Base-by-base conservation (phyloP, 2,797 vertebrate species). In the Argentina silus region DNA sequence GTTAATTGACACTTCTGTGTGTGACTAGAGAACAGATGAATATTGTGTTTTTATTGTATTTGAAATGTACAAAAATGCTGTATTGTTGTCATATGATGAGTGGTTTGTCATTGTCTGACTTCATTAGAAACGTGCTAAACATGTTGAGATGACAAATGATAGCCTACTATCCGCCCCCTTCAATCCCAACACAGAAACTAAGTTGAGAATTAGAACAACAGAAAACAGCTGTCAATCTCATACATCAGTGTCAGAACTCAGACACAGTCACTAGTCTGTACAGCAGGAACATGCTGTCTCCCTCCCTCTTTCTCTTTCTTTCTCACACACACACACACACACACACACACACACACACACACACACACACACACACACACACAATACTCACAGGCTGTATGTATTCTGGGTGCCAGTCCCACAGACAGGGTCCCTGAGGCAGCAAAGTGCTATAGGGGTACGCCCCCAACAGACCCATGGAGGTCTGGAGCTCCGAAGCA, bases 351-450 rank as follows among this genome's bases (percentile, higher is more conserved):
- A 0, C 53, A n/a, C n/a, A 51, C 21, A 0, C 55, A 7, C 55
- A 7, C 55, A 7, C 21, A 0, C 55, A 7, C 55, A 7, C 55
- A 7, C 15, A 42, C 44, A 21, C 23, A 74, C 27, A 0, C 53
- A n/a, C n/a, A 51, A 61, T 47, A 92, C 90, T 91, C 87, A 94
- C 93, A 78, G 81, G 11, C 68, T 76, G 84, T 44, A 62, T 15
- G 74, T 71, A 81, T 1, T 78, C 71, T 7, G 80, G 84, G 87
- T 92, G 89, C 93, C 93, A 93, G 77, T 93, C 90, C 93, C 93
- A 93, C 79, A 92, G 73, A 70, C 89, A 90, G 56, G 83, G 48
- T 1, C 80, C 90, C 81, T 89, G 89, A 36, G 92, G 88, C 75
- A 78, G 85, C 74, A 88, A 75, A 0, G 90, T 86, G 84, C 85